Percentiles rank a stretch among this genome's conserved stretches.
phyloP scores from a whole-genome alignment of 2,113 vertebrate species.

The Alectura lathami region DNA sequence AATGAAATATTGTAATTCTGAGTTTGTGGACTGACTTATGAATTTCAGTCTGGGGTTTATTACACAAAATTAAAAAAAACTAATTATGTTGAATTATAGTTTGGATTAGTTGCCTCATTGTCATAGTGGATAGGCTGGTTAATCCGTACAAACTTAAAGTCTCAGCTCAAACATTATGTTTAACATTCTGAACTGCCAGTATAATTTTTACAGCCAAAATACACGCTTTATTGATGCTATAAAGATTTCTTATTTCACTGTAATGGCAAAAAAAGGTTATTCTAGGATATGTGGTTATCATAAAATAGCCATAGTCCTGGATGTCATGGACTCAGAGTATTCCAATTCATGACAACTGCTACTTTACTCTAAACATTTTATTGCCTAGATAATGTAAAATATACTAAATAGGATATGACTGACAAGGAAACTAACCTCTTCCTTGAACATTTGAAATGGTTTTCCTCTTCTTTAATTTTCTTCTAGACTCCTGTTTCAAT shows the following conservation, averaged over 20 bases:
- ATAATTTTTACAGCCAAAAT: slow-evolving; percentile 50
- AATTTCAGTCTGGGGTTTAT: slow-evolving; percentile 1
- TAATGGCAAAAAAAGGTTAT: slow-evolving; percentile 50
- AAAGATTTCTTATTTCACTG: slow-evolving; percentile 53
- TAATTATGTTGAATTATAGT: not conserved
- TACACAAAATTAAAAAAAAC: not conserved
- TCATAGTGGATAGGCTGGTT: slow-evolving; percentile 12
- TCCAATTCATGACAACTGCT: not conserved
- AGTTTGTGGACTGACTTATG: not conserved
- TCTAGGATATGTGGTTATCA: slow-evolving; percentile 57
- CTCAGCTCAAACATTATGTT: slow-evolving; percentile 37
- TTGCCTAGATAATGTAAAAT: slow-evolving; percentile 34
- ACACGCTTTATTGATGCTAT: not conserved
- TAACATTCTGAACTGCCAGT: slow-evolving; percentile 42
- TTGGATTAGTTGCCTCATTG: slow-evolving; percentile 25
- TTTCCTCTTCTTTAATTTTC: not conserved
- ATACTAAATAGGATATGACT: not conserved
- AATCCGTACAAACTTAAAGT: slow-evolving; percentile 20
- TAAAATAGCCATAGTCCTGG: slow-evolving; percentile 42
- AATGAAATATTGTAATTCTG: not conserved
- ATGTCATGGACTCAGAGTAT: slow-evolving; percentile 7
- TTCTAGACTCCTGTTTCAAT: not conserved
- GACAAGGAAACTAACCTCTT: not conserved
- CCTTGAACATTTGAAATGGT: not conserved
- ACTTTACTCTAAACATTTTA: slow-evolving; percentile 35